These are phyloP conservation scores for Calyptomena viridis DNA, from an alignment of 2,113 vertebrate species.

Conservation along the genomic window DNA sequence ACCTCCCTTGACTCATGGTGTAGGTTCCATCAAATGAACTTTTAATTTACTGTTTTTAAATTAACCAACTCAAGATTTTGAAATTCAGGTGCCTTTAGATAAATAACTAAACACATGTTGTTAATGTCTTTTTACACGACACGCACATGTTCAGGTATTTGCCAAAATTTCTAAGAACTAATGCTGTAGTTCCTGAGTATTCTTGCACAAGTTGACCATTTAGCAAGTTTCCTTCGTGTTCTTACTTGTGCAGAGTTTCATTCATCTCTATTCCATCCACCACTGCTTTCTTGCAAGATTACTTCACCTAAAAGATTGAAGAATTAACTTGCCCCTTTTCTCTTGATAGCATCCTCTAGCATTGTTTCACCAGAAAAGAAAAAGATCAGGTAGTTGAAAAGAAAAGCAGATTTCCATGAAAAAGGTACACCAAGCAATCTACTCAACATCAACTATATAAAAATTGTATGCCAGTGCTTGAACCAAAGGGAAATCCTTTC, in stretches of 20 bases:
- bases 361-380: not conserved
- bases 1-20: accelerated
- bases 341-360: not conserved
- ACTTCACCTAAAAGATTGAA: not conserved
- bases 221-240: not conserved
- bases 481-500: not conserved
- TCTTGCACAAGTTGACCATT: not conserved
- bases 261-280: not conserved
- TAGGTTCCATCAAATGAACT: not conserved
- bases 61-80: not conserved
- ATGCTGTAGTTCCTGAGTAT: not conserved
- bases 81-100: not conserved
- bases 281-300: not conserved
- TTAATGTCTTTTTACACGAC: too few species aligned
- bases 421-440: not conserved
- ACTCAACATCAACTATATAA: not conserved
- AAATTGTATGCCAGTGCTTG: not conserved
- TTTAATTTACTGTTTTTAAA: not conserved
- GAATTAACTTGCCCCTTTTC: not conserved
- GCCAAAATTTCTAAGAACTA: not conserved
- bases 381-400: not conserved
- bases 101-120: not conserved
- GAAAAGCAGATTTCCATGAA: not conserved
- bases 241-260: not conserved
- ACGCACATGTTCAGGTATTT: not conserved